Conservation (phyloP, 2,888 invertebrate genomes). For the Tryphoninae sp. region DNA sequence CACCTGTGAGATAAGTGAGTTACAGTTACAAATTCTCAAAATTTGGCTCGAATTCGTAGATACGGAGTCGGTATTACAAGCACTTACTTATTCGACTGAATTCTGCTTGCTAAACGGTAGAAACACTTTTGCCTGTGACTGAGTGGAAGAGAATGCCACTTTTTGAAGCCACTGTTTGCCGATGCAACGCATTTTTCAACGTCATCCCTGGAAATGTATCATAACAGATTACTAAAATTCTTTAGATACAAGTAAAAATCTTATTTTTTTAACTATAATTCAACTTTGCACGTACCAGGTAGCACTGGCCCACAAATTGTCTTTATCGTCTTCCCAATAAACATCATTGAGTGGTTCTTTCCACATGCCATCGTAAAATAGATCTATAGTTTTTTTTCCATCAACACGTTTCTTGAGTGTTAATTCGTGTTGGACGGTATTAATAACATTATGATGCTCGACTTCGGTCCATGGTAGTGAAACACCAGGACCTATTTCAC, state of each 20-base stretch:
- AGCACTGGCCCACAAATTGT: slow-evolving; percentile 51
- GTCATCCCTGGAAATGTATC: slow-evolving; percentile 55
- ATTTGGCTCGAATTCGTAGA: no score
- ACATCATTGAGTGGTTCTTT: slow-evolving; percentile 56
- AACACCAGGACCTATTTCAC: slow-evolving; percentile 62
- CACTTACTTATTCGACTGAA: slow-evolving; percentile 58
- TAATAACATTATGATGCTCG: slow-evolving; percentile 47
- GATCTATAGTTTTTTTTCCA: slow-evolving; percentile 45
- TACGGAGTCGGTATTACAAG: no score
- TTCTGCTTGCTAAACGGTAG: slow-evolving; percentile 57
- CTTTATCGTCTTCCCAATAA: slow-evolving; percentile 53
- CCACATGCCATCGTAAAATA: slow-evolving; percentile 65
- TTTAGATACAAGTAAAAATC: neutral
- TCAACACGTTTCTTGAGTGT: slow-evolving; percentile 36
- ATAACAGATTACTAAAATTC: neutral
- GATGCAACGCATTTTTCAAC: slow-evolving; percentile 59
- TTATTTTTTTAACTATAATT: neutral
- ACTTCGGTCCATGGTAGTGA: slow-evolving; percentile 56
- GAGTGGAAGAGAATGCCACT: slow-evolving; percentile 52
- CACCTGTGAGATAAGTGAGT: slow-evolving; percentile 27
- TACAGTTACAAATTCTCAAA: no score
- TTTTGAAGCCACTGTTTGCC: slow-evolving; percentile 55
- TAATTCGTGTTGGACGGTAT: slow-evolving; percentile 22
- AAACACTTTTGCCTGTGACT: slow-evolving; percentile 59
- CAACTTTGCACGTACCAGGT: slow-evolving; percentile 38